phyloP scores from a whole-genome alignment of 2,797 vertebrate genomes.

The Netta rufina region DNA sequence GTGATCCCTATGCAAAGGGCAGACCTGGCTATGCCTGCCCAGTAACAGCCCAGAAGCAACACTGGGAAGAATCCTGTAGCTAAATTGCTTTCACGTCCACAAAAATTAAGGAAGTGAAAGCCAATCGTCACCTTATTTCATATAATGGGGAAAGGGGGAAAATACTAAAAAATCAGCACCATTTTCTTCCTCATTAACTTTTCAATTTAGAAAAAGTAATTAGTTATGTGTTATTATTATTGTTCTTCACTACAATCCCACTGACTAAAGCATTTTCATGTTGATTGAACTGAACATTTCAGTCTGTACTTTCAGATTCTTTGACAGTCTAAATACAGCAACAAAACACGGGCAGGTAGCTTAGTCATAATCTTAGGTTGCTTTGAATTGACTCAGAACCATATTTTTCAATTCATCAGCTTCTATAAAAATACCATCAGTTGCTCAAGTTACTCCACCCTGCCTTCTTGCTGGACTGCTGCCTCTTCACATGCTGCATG shows the following conservation, averaged over 20 bases:
- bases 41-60: neutral
- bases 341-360: neutral
- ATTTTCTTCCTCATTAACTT: conserved; percentile 43
- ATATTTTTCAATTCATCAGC: neutral
- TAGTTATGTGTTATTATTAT: conserved; percentile 9
- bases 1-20: rapidly evolving
- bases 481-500: neutral
- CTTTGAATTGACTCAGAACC: neutral
- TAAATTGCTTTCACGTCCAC: neutral
- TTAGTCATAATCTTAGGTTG: neutral
- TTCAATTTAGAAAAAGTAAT: conserved; percentile 49
- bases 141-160: neutral
- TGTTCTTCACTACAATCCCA: conserved; percentile 21
- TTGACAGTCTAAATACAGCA: neutral
- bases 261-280: neutral
- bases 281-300: neutral
- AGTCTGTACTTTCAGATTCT: neutral
- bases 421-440: neutral
- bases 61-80: neutral
- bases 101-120: neutral
- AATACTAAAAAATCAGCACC: neutral
- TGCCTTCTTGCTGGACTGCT: neutral
- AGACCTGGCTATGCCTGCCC: neutral
- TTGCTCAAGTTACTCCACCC: neutral
- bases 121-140: neutral